Percentiles rank a stretch among this genome's conserved stretches.
phyloP scores from a whole-genome alignment of 2,113 vertebrate genomes.

The human (Homo sapiens) region DNA sequence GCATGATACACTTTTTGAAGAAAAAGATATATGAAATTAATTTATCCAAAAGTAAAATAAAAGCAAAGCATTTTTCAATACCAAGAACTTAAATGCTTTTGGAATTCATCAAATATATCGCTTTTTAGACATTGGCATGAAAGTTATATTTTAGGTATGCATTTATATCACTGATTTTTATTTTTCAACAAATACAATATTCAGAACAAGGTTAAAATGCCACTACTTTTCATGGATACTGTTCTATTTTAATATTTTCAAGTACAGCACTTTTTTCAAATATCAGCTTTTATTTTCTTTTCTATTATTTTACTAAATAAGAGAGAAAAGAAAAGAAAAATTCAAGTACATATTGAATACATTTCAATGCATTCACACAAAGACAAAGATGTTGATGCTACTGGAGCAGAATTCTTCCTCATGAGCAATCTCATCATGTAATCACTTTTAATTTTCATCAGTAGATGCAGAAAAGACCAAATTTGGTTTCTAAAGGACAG shows the following conservation, averaged over 20 bases:
- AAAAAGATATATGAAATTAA: neutral
- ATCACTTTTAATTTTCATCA: neutral
- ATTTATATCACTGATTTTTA: slow-evolving; percentile 7
- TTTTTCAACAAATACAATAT: neutral
- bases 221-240: neutral
- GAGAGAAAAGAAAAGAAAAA: neutral
- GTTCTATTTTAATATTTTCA: neutral
- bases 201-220: neutral
- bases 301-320: neutral
- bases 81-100: neutral
- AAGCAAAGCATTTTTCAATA: neutral
- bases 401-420: neutral
- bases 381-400: neutral
- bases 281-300: neutral
- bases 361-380: neutral
- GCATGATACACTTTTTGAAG: neutral
- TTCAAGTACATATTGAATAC: neutral
- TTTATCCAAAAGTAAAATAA: neutral
- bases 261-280: neutral
- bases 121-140: neutral
- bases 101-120: neutral
- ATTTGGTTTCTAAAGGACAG: neutral
- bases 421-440: neutral
- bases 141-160: neutral
- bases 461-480: neutral